Conservation (phyloP, 2,888 invertebrate species). For the Spodoptera exigua region DNA sequence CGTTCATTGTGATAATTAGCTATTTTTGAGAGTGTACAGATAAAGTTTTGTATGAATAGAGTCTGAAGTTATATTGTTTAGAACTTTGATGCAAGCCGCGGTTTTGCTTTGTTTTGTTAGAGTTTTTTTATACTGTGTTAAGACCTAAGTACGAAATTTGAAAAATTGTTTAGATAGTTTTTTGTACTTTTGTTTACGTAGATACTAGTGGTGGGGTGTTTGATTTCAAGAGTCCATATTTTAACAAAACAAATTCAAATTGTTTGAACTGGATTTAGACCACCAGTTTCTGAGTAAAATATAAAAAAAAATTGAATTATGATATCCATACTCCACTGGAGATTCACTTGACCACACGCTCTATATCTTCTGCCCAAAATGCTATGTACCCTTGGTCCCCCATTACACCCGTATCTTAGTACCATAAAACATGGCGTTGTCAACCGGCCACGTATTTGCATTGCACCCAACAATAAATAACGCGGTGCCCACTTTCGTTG, state of each 20-base stretch:
- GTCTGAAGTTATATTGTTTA: constrained; percentile 23
- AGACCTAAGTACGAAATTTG: constrained; percentile 7
- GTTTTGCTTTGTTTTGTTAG: constrained; percentile 22
- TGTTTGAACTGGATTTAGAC: too few species aligned
- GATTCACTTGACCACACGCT: not conserved
- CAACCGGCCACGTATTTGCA: constrained; percentile 49
- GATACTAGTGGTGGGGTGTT: too few species aligned
- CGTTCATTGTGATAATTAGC: constrained; percentile 60
- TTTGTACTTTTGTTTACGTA: too few species aligned
- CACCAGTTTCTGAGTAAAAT: too few species aligned
- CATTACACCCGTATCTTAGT: constrained; percentile 38
- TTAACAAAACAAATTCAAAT: too few species aligned
- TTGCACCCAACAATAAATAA: constrained; percentile 66
- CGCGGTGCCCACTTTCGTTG: constrained; percentile 68
- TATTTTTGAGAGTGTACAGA: constrained; percentile 34
- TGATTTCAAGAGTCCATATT: too few species aligned
- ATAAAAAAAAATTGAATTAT: too few species aligned
- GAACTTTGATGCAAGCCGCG: constrained; percentile 36
- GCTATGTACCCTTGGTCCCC: constrained; percentile 13
- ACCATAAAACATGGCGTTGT: constrained; percentile 59
- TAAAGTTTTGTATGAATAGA: constrained; percentile 36
- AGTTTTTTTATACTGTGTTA: constrained; percentile 30
- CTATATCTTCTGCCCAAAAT: constrained; percentile 12
- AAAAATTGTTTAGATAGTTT: not conserved
- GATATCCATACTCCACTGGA: not conserved